Evolutionary conservation across 1,140 invertebrate species (phyloP).

Genomic region (Apocrypta bakeri): DNA sequence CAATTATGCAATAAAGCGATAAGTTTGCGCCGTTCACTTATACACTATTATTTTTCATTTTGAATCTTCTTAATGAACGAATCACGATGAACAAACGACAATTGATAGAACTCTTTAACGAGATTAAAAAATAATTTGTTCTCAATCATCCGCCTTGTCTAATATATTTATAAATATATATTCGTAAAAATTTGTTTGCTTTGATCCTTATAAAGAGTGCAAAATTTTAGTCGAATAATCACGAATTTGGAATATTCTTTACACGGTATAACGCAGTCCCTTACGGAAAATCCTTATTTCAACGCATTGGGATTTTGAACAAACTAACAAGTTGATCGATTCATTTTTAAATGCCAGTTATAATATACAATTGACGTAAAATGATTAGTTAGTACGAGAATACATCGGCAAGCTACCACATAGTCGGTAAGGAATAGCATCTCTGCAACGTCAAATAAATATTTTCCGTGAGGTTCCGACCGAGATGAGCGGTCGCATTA

Average conservation of each 20-base stretch:
- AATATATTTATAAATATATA: conserved; percentile 21
- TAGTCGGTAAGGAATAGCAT: conserved; percentile 25
- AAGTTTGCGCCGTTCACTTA: conserved; percentile 16
- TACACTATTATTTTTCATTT: conserved; percentile 6
- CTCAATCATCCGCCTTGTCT: conserved; percentile 24
- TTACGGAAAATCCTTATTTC: conserved; percentile 41
- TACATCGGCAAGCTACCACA: conserved; percentile 22
- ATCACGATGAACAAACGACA: conserved; percentile 24
- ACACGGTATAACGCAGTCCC: conserved; percentile 13
- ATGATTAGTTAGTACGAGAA: too few relatives aligned
- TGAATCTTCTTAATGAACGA: conserved; percentile 17
- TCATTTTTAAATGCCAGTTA: conserved; percentile 37
- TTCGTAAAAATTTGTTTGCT: conserved; percentile 35
- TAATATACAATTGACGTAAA: conserved; percentile 31
- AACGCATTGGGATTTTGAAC: conserved; percentile 13
- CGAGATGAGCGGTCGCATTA: not conserved
- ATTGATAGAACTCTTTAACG: conserved; percentile 38
- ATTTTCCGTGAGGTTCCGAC: conserved; percentile 38
- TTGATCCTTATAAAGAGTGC: conserved; percentile 43
- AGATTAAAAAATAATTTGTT: conserved; percentile 46
- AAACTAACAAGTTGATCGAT: conserved; percentile 31
- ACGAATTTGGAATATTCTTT: conserved; percentile 1
- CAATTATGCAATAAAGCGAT: conserved; percentile 32
- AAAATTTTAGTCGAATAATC: conserved; percentile 36
- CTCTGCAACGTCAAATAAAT: conserved; percentile 22